These are phyloP conservation scores for Cotesia vestalis DNA, from an alignment of 1,140 invertebrate genomes.

Conservation along the genomic window DNA sequence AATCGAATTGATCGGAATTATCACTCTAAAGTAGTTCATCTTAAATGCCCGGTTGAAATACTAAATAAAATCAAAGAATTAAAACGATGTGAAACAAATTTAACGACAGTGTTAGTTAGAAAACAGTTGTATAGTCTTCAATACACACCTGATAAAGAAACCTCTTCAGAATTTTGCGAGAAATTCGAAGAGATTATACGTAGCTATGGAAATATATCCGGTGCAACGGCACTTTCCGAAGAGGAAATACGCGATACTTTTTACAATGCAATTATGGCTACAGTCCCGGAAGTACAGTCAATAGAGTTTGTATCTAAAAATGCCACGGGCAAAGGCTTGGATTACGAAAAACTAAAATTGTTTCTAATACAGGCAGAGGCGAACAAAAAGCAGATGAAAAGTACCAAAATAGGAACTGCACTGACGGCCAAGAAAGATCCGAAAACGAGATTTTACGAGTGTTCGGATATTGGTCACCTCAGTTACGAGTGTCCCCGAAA, in stretches of 20 bases:
- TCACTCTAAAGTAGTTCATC: conserved; percentile 34
- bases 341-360: conserved; percentile 31
- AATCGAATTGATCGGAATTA: conserved; percentile 38
- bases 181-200: conserved; percentile 40
- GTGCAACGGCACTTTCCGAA: conserved; percentile 17
- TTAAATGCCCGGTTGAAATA: too few relatives aligned
- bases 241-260: conserved; percentile 36
- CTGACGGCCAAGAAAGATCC: too few relatives aligned
- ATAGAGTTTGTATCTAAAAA: conserved; percentile 28
- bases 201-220: conserved; percentile 34
- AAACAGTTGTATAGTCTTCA: conserved; percentile 35
- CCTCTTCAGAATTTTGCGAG: conserved; percentile 37
- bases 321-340: conserved; percentile 14
- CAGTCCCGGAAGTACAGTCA: conserved; percentile 29
- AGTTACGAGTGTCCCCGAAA: too few relatives aligned
- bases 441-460: too few relatives aligned
- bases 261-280: conserved; percentile 29
- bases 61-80: conserved; percentile 39
- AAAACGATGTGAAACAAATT: conserved; percentile 40
- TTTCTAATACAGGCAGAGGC: conserved; percentile 27
- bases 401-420: too few relatives aligned
- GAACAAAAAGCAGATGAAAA: not conserved
- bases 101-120: conserved; percentile 27
- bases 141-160: conserved; percentile 34
- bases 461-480: too few relatives aligned